Conservation (phyloP, 2,113 vertebrate genomes). For the Hippoglossus stenolepis region DNA sequence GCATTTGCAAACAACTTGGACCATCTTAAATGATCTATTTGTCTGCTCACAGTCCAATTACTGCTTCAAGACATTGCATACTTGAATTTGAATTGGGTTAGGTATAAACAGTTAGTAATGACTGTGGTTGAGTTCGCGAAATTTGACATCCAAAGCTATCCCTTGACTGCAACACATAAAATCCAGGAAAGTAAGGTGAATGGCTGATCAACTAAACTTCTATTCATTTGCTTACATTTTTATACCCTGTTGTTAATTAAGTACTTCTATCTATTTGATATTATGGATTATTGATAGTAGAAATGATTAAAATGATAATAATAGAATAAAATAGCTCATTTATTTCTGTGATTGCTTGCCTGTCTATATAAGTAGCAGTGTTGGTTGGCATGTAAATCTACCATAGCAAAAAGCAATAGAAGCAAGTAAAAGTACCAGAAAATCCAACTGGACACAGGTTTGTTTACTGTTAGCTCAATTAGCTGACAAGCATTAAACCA, state of each 20-base stretch:
- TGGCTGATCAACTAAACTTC: background rate
- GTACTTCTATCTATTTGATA: no score
- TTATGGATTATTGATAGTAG: no score
- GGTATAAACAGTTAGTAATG: slow-evolving; percentile 52
- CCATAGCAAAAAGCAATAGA: background rate
- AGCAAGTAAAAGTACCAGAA: background rate
- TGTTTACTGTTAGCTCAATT: background rate
- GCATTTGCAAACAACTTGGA: slow-evolving; percentile 43
- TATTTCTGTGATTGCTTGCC: background rate
- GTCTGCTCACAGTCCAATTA: slow-evolving; percentile 54
- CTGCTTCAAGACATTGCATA: slow-evolving; percentile 30
- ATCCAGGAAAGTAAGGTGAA: background rate
- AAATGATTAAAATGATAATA: no score
- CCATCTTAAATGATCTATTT: slow-evolving; percentile 53
- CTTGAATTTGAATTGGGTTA: slow-evolving; percentile 54
- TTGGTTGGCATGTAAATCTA: background rate
- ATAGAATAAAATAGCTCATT: background rate
- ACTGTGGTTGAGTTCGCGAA: slow-evolving; percentile 40
- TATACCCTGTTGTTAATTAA: background rate
- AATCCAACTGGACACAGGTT: background rate
- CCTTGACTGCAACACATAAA: slow-evolving; percentile 23
- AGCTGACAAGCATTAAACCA: background rate
- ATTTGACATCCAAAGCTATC: slow-evolving; percentile 51
- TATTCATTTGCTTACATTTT: no score
- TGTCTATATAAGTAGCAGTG: background rate